phyloP scores from a whole-genome alignment of 2,888 invertebrate species.

The Orthosia gothica region DNA sequence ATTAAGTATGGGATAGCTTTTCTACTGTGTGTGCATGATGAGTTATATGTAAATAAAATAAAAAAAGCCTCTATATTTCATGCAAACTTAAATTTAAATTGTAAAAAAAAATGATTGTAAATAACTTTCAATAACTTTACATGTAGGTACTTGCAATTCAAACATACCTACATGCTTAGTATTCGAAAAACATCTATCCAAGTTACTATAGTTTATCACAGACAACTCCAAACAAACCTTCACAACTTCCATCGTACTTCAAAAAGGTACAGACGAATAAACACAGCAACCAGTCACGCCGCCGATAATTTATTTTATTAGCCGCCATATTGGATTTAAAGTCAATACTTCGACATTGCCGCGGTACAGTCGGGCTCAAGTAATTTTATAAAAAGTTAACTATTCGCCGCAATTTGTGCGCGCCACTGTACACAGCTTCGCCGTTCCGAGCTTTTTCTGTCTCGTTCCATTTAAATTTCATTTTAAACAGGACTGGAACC shows the following conservation, averaged over 20 bases:
- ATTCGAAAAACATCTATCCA: background rate
- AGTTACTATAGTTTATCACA: background rate
- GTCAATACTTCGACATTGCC: constrained; percentile 56
- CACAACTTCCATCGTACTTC: constrained; percentile 1
- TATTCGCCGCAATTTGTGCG: constrained; percentile 69
- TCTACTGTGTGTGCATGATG: background rate
- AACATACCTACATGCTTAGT: background rate
- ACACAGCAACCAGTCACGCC: constrained; percentile 39
- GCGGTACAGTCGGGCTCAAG: constrained; percentile 50
- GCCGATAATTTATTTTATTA: constrained; percentile 63
- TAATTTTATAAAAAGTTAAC: constrained; percentile 67
- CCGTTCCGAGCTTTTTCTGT: constrained; percentile 63
- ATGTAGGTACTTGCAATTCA: background rate
- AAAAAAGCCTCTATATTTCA: background rate
- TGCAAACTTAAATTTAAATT: too few relatives aligned
- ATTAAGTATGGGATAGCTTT: too few relatives aligned
- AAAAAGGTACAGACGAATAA: constrained; percentile 42
- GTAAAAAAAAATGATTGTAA: too few relatives aligned
- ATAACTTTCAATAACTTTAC: too few relatives aligned
- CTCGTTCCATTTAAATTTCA: constrained; percentile 75
- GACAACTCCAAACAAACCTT: background rate
- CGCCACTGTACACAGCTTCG: constrained; percentile 55
- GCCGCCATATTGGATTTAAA: constrained; percentile 63
- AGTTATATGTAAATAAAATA: background rate
- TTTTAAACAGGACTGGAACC: constrained; percentile 63